phyloP scores from a whole-genome alignment of 2,888 invertebrate species.

The Temnothorax unifasciatus region DNA sequence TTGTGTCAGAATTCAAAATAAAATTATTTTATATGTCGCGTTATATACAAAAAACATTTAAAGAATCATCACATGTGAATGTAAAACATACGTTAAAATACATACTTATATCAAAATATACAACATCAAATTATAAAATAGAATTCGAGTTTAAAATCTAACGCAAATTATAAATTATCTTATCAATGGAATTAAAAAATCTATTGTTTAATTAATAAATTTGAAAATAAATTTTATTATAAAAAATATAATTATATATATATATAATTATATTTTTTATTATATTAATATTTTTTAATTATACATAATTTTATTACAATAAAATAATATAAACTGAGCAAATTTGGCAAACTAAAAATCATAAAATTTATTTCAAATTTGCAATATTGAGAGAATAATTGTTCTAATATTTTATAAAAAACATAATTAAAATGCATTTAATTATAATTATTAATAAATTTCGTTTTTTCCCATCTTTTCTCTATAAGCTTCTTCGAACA shows the following conservation, averaged over 20 bases:
- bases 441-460: neutral
- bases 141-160: too few relatives aligned
- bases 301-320: too few relatives aligned
- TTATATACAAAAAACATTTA: constrained; percentile 2
- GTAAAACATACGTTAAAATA: neutral
- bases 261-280: too few relatives aligned
- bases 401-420: neutral
- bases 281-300: too few relatives aligned
- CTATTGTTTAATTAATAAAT: too few relatives aligned
- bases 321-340: too few relatives aligned
- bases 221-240: too few relatives aligned
- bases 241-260: too few relatives aligned
- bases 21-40: neutral
- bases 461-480: neutral
- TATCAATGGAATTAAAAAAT: too few relatives aligned
- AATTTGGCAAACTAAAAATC: too few relatives aligned
- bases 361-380: neutral
- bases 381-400: neutral
- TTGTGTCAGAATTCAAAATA: neutral
- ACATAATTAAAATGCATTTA: neutral
- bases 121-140: neutral
- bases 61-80: neutral
- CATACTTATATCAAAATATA: neutral
- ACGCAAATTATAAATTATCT: neutral
- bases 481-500: neutral